Evolutionary conservation across 1,140 invertebrate genomes (phyloP).

Genomic region (Drosophila melanica): DNA sequence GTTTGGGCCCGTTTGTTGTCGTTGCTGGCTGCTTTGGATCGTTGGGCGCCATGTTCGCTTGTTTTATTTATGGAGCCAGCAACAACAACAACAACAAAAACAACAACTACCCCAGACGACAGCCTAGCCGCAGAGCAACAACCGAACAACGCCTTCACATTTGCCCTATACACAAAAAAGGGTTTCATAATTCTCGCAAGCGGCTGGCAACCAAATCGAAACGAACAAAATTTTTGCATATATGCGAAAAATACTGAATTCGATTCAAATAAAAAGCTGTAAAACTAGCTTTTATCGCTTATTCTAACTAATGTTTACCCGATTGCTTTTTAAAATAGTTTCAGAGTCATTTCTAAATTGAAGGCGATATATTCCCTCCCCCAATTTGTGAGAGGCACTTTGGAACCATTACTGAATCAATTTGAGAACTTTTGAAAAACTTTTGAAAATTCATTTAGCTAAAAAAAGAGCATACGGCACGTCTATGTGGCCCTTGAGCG

Average conservation of each 20-base stretch:
- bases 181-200: conserved; percentile 10
- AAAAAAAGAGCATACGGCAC: conserved; percentile 40
- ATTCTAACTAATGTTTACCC: not conserved
- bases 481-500: not conserved
- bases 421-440: not conserved
- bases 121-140: conserved; percentile 18
- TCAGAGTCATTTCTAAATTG: not conserved
- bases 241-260: not conserved
- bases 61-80: conserved; percentile 73
- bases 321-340: not conserved
- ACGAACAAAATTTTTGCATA: not conserved
- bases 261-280: no score
- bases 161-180: conserved; percentile 27
- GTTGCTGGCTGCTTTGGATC: conserved; percentile 26
- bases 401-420: not conserved
- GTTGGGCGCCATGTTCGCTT: conserved; percentile 57
- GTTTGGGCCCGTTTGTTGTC: conserved; percentile 14
- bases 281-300: not conserved
- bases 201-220: conserved; percentile 1
- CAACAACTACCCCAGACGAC: conserved; percentile 13
- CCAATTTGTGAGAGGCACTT: not conserved
- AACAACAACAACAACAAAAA: conserved; percentile 45
- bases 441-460: not conserved
- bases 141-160: conserved; percentile 47
- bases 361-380: not conserved